Conservation (phyloP, 2,113 vertebrate genomes). For the Micronycteris hirsuta region DNA sequence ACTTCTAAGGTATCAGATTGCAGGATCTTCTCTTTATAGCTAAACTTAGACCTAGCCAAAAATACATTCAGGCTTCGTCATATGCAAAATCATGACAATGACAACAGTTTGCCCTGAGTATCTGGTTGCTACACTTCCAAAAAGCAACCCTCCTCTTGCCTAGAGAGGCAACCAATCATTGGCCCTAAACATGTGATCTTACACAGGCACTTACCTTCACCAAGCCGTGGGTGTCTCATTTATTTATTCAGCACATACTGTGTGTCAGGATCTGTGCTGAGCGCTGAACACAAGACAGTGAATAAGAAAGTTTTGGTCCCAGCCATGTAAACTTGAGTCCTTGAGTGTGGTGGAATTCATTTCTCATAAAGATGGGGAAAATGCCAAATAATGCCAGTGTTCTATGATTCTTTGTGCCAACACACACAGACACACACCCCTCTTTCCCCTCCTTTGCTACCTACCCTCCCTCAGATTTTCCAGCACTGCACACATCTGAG, state of each 20-base stretch:
- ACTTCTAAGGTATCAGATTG: constrained; percentile 33
- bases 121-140: neutral
- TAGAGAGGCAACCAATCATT: neutral
- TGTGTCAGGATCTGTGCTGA: neutral
- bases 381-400: neutral
- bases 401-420: neutral
- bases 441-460: neutral
- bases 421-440: neutral
- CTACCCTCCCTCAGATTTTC: neutral
- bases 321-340: neutral
- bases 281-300: neutral
- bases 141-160: neutral
- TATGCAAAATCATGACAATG: constrained; percentile 33
- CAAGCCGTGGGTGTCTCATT: neutral
- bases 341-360: neutral
- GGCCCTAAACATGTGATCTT: neutral
- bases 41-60: constrained; percentile 42
- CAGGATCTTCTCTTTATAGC: constrained; percentile 38
- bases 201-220: neutral
- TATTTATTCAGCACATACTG: neutral
- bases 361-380: neutral
- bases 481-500: neutral
- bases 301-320: neutral
- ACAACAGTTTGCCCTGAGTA: neutral
- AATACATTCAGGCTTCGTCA: constrained; percentile 10